A percentile compares a stretch with the other conserved stretches of the same genome.
phyloP scores from a whole-genome alignment of 2,113 vertebrate genomes.

The Antechinus stuartii region DNA sequence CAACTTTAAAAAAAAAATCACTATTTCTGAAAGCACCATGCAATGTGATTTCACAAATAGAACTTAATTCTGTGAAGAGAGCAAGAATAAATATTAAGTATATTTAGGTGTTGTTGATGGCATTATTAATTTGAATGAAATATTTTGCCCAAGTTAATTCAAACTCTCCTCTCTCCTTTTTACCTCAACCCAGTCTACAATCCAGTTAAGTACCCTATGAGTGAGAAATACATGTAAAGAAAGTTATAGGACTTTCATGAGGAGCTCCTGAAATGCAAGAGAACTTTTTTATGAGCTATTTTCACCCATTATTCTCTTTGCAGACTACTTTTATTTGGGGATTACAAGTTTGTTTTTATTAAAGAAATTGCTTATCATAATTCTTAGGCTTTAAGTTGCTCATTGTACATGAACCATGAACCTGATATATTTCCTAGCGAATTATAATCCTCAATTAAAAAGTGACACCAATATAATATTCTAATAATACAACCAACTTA shows the following conservation, averaged over 20 bases:
- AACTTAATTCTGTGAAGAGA: constrained; percentile 30
- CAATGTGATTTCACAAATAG: background rate
- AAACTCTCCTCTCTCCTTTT: background rate
- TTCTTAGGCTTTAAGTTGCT: background rate
- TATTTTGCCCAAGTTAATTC: background rate
- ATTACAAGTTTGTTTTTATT: background rate
- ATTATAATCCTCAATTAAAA: constrained; percentile 12
- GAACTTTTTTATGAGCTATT: background rate
- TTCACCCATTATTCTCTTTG: background rate
- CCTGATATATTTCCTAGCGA: background rate
- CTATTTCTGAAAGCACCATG: background rate
- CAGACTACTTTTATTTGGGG: background rate
- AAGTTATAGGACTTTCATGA: background rate
- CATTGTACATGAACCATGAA: background rate
- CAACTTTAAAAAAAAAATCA: background rate
- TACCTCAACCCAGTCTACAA: background rate
- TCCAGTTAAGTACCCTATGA: background rate
- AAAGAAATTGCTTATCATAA: background rate
- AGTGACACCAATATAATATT: background rate
- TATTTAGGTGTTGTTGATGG: constrained; percentile 10
- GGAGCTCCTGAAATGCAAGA: background rate
- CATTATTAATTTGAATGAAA: constrained; percentile 15
- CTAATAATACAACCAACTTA: background rate
- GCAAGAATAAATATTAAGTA: background rate
- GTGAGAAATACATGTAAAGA: background rate